phyloP scores from a whole-genome alignment of 30 jellyfish, hydroid and myxozoan genomes.

The Aurelia coerulea region DNA sequence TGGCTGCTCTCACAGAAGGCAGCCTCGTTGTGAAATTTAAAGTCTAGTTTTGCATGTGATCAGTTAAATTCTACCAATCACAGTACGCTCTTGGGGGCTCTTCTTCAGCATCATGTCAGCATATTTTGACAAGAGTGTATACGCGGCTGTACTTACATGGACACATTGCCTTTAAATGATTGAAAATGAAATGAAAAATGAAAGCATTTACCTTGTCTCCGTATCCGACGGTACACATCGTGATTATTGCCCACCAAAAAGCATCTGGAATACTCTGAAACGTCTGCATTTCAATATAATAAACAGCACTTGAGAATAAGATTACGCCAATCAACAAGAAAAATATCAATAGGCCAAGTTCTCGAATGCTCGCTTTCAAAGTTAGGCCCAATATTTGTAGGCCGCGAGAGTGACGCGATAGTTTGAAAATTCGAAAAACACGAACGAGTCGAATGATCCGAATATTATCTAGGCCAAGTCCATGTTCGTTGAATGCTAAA shows the following conservation, averaged over 20 bases:
- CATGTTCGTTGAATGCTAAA: slow-evolving; percentile 66
- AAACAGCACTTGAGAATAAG: slow-evolving; percentile 90
- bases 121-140: no score
- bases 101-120: no score
- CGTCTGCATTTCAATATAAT: slow-evolving; percentile 81
- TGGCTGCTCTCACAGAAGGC: no score
- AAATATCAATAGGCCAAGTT: slow-evolving; percentile 88
- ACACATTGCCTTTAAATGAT: no score
- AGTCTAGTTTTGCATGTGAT: no score
- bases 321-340: slow-evolving; percentile 89
- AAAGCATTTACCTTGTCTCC: slow-evolving; percentile 85
- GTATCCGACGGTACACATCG: slow-evolving; percentile 99
- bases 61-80: no score
- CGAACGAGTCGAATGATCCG: slow-evolving; percentile 92
- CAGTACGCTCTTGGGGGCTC: no score
- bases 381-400: slow-evolving; percentile 92
- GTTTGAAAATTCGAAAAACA: slow-evolving; percentile 91
- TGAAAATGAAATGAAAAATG: no score
- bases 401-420: slow-evolving; percentile 96
- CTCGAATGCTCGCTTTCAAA: slow-evolving; percentile 90
- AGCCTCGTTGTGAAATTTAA: no score
- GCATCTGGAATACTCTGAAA: slow-evolving; percentile 96
- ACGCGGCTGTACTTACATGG: no score
- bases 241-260: slow-evolving; percentile 99
- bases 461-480: slow-evolving; percentile 79